Evolutionary conservation across 2,797 vertebrate genomes (phyloP).

Genomic region (Argentina silus): DNA sequence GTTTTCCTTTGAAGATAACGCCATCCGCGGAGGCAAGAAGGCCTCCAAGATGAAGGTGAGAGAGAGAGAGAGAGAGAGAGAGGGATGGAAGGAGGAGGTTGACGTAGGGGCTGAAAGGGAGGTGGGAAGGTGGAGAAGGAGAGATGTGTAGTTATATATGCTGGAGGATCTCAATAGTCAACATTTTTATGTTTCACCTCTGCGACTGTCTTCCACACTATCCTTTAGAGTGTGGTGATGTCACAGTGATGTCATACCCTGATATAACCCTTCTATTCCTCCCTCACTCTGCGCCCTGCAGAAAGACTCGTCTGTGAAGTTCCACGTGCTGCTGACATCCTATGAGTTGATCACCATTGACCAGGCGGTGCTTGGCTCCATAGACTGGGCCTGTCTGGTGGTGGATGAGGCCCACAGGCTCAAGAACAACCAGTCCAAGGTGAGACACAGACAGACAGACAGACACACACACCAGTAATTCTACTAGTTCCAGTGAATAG

Average conservation of each 20-base stretch:
- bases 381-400: constrained; percentile 97
- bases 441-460: constrained; percentile 50
- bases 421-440: constrained; percentile 99
- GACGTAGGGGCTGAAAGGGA: not conserved
- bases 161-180: no score
- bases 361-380: constrained; percentile 95
- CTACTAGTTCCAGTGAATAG: no score
- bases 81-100: not conserved
- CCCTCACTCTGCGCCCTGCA: constrained; percentile 57
- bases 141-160: not conserved
- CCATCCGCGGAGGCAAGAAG: constrained; percentile 96
- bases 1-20: constrained; percentile 97
- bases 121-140: not conserved
- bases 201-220: no score
- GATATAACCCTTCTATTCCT: not conserved
- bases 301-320: constrained; percentile 97
- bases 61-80: not conserved
- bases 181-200: no score
- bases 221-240: no score
- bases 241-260: no score
- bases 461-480: no score
- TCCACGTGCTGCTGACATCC: constrained; percentile 94
- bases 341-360: constrained; percentile 98
- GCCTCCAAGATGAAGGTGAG: constrained; percentile 96
- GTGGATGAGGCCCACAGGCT: constrained; percentile 98